Evolutionary conservation across 2,113 vertebrate genomes (phyloP).

Genomic region (Calyptomena viridis): DNA sequence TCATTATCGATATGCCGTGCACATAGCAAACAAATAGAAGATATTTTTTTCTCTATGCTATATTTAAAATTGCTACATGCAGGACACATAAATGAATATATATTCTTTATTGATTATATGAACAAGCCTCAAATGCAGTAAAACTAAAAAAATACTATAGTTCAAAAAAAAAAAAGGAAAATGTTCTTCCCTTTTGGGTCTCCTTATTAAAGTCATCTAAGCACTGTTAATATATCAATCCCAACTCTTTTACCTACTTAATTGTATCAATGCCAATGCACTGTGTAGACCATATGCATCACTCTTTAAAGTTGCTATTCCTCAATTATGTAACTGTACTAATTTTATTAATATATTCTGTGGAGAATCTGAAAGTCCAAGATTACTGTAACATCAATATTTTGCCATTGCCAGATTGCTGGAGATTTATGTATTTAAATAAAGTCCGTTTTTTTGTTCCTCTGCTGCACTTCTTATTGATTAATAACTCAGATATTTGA

Average conservation of each 20-base stretch:
- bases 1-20: not conserved
- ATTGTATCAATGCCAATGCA: constrained; percentile 8
- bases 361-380: not conserved
- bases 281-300: not conserved
- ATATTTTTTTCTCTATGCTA: not conserved
- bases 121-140: not conserved
- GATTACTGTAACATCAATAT: not conserved
- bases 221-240: not conserved
- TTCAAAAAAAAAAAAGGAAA: not conserved
- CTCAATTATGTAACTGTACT: not conserved
- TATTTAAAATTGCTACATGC: not conserved
- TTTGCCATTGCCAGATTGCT: not conserved
- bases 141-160: not conserved
- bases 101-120: not conserved
- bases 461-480: not conserved
- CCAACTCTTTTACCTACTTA: not conserved
- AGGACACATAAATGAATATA: not conserved
- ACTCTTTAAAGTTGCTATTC: not conserved
- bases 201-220: not conserved
- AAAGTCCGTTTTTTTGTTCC: not conserved
- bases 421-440: not conserved
- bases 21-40: not conserved
- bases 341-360: not conserved
- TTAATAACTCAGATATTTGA: not conserved
- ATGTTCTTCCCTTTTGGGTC: not conserved